These are phyloP conservation scores for Reinhardtius hippoglossoides DNA, from an alignment of 2,113 vertebrate genomes.

Conservation along the genomic window DNA sequence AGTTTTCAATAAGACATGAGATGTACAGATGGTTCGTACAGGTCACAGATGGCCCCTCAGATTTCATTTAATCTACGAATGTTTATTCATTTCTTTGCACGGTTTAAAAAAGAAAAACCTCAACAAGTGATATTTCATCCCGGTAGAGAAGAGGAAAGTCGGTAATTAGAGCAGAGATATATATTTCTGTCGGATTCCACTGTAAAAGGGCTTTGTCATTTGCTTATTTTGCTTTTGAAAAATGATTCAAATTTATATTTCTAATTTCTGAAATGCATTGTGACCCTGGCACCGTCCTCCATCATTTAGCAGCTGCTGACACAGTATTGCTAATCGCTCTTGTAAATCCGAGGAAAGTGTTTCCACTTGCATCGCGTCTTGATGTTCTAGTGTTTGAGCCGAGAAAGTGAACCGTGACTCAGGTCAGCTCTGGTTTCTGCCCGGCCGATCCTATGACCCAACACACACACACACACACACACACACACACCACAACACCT, in stretches of 20 bases:
- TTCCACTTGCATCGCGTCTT: conserved; percentile 44
- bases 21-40: not conserved
- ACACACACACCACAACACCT: not conserved
- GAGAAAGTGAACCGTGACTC: conserved; percentile 72
- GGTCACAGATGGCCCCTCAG: not conserved
- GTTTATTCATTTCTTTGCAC: not conserved
- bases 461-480: conserved; percentile 17
- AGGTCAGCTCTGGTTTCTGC: conserved; percentile 67
- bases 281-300: conserved; percentile 1
- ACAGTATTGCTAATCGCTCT: conserved; percentile 35
- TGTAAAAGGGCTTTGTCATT: not conserved
- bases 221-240: not conserved
- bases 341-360: conserved; percentile 55
- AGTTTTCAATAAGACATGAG: not conserved
- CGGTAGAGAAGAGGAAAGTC: too few species aligned
- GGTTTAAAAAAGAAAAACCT: not conserved
- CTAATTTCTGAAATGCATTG: not conserved
- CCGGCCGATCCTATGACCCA: conserved; percentile 62
- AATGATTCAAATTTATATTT: not conserved
- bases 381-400: conserved; percentile 41
- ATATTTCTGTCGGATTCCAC: not conserved
- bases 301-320: conserved; percentile 29
- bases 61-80: not conserved
- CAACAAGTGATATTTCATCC: too few species aligned
- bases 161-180: too few species aligned